Evolutionary conservation across 2,888 invertebrate genomes (phyloP).

Genomic region (Agrochola lota): DNA sequence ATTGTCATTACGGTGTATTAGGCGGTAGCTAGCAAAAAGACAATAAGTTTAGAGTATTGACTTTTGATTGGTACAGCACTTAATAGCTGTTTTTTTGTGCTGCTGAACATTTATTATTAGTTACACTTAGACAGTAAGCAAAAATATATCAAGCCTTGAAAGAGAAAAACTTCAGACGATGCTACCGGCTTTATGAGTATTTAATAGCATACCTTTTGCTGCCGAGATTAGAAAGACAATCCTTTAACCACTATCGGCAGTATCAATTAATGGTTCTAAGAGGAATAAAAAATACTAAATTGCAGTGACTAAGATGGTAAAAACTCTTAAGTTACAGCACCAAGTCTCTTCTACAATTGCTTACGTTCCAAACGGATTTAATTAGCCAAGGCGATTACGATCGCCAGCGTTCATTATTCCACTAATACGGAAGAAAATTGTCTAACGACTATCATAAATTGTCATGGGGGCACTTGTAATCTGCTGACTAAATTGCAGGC

Average conservation of each 20-base stretch:
- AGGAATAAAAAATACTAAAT: conserved; percentile 30
- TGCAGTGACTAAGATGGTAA: conserved; percentile 26
- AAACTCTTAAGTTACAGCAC: conserved; percentile 31
- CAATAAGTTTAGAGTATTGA: conserved; percentile 76
- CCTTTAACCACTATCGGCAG: conserved; percentile 22
- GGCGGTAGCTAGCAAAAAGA: conserved; percentile 77
- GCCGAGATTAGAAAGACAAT: conserved; percentile 3
- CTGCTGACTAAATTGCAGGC: conserved; percentile 48
- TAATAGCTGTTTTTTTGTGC: conserved; percentile 61
- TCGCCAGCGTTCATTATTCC: conserved; percentile 24
- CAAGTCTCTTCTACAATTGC: conserved; percentile 30
- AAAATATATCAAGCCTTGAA: conserved; percentile 33
- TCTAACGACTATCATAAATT: conserved; percentile 51
- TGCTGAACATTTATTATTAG: conserved; percentile 56
- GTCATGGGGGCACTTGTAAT: conserved; percentile 39
- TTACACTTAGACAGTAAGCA: conserved; percentile 26
- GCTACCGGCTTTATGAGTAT: conserved; percentile 37
- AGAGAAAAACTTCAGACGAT: conserved; percentile 33
- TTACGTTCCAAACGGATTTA: conserved; percentile 38
- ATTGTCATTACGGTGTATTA: conserved; percentile 82
- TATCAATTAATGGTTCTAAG: conserved; percentile 30
- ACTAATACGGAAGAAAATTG: conserved; percentile 59
- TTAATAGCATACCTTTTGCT: conserved; percentile 22
- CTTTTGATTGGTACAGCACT: conserved; percentile 72
- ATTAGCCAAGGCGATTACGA: conserved; percentile 46